Conservation (phyloP, 2,888 invertebrate genomes). For the Strigamia transsilvanica region DNA sequence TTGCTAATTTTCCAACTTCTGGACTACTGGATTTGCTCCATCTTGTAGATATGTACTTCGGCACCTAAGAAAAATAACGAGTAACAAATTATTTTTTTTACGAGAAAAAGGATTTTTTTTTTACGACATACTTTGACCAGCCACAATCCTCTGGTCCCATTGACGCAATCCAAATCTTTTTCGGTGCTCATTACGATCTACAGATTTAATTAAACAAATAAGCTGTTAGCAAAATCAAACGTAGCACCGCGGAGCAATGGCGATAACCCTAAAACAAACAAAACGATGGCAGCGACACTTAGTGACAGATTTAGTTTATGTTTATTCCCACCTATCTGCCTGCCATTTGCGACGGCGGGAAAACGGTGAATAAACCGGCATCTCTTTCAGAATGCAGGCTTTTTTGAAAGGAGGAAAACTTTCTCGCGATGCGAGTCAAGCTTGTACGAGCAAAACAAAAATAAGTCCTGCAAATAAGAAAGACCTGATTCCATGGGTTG, state of each 20-base stretch:
- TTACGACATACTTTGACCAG: conserved; percentile 78
- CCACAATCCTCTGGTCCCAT: conserved; percentile 93
- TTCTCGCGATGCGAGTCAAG: background rate
- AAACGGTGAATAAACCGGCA: background rate
- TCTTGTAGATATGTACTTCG: conserved; percentile 93
- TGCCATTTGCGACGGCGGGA: background rate
- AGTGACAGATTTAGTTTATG: background rate
- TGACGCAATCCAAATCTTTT: conserved; percentile 77
- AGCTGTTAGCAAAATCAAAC: background rate
- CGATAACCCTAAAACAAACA: background rate
- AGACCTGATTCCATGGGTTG: conserved; percentile 77
- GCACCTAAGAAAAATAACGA: conserved; percentile 68
- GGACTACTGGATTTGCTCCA: conserved; percentile 93
- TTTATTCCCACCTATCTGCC: background rate
- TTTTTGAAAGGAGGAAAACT: conserved; percentile 82
- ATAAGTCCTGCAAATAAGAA: conserved; percentile 63
- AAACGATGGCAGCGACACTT: background rate
- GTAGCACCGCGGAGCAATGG: background rate
- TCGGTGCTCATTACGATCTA: conserved; percentile 52
- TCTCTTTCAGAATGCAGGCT: conserved; percentile 73
- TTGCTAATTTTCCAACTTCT: conserved; percentile 92
- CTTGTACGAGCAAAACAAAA: conserved; percentile 42
- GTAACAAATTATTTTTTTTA: background rate
- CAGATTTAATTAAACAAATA: too few species aligned
- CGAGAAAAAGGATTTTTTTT: background rate